Percentiles rank a stretch among this genome's conserved stretches.
phyloP scores from a whole-genome alignment of 1,140 invertebrate species.

The Cotesia typhae region DNA sequence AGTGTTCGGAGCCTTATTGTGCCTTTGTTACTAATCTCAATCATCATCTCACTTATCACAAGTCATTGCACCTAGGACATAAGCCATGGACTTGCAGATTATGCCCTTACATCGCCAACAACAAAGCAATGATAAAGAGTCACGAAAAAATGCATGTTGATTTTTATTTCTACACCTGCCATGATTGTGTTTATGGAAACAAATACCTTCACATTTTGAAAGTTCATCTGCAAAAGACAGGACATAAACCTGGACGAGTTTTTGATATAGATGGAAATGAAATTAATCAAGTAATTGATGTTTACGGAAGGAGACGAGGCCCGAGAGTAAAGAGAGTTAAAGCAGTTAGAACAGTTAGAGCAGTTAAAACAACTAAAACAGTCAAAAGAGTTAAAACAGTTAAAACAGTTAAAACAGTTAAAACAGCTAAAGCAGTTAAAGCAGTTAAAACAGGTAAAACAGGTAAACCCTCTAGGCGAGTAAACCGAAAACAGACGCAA shows the following conservation, averaged over 20 bases:
- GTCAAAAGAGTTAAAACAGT: no score
- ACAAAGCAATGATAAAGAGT: conserved; percentile 99
- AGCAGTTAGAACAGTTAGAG: not conserved
- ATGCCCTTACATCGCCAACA: conserved; percentile 94
- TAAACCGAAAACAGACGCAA: not conserved
- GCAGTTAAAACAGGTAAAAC: conserved; percentile 25
- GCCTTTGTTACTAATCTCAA: conserved; percentile 99
- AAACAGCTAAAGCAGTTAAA: not conserved
- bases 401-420: no score
- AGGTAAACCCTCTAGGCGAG: conserved; percentile 40
- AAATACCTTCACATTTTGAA: conserved; percentile 99
- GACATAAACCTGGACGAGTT: conserved; percentile 85
- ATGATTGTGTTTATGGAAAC: conserved; percentile 95
- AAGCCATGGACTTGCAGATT: conserved; percentile 97
- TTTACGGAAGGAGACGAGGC: conserved; percentile 87
- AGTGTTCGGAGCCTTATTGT: conserved; percentile 82
- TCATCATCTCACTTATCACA: conserved; percentile 97
- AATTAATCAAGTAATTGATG: conserved; percentile 88
- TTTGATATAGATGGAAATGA: conserved; percentile 86
- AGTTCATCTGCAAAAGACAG: conserved; percentile 91
- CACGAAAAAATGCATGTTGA: conserved; percentile 98
- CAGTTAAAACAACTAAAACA: no score
- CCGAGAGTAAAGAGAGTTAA: conserved; percentile 74
- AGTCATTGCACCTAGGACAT: conserved; percentile 92
- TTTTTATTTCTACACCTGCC: conserved; percentile 94